Base-by-base conservation (phyloP, 1,140 invertebrate species). In the Listronotus bonariensis region DNA sequence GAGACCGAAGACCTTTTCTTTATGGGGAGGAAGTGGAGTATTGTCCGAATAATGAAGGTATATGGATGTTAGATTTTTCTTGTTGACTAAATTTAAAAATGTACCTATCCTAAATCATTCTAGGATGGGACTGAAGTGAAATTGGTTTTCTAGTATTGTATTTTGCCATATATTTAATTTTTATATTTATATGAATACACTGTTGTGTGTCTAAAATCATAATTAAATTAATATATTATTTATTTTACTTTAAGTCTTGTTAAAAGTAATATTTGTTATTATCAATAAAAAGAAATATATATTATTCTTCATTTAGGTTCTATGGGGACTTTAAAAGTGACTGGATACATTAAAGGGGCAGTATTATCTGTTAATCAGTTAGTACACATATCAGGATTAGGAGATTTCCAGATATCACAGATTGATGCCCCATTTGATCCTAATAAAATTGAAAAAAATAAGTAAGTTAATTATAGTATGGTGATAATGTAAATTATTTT, bases 391-490 rank as follows among this genome's bases (percentile, higher is more conserved):
- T 88, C 92, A 53, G 95, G 93, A 0, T 86, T 93, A 75, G 96
- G 95, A 41, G 92, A 97, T 76, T 98, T 91, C 78, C 95, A 97
- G 83, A 88, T 98, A 85, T 82, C 80, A 3, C 86, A 89, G 77
- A 93, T 98, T 68, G 88, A 90, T 81, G 83, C 85, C 0, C 77
- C 83, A 0, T 78, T 80, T 58, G 92, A 97, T 84, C 92, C 92
- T 3, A 86, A 90, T 80, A 85, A 87, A 58, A 73, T 91, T n/a
- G 83, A 84, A 65, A 81, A 82, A 62, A 80, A 74, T 2, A 83
- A 80, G 61, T 80, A 76, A 42, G 61, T 70, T 46, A 32, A 18
- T n/a, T n/a, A n/a, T n/a, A n/a, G n/a, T n/a, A n/a, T n/a, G n/a
- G n/a, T n/a, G n/a, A n/a, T n/a, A n/a, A n/a, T n/a, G n/a, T n/a